A percentile compares a stretch with the other conserved stretches of the same genome.
These are phyloP conservation scores for Micropterix aruncella DNA, from an alignment of 2,888 invertebrate genomes.

Conservation along the genomic window DNA sequence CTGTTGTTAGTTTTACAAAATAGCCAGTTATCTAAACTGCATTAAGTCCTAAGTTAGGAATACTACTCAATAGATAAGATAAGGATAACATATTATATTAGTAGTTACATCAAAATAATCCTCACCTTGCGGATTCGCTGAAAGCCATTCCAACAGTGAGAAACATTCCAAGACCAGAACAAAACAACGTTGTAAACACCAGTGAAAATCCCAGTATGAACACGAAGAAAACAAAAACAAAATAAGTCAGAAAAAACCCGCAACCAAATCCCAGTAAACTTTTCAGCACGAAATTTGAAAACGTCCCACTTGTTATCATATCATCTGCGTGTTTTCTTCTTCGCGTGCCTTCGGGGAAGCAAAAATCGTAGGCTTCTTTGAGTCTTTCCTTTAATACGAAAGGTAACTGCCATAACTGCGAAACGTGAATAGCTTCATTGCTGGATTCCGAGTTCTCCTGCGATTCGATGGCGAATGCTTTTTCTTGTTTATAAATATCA, in stretches of 20 bases:
- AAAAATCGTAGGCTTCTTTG: neutral
- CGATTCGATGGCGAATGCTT: neutral
- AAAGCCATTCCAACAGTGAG: slow-evolving; percentile 16
- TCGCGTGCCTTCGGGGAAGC: neutral
- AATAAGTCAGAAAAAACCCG: slow-evolving; percentile 35
- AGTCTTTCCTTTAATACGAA: neutral
- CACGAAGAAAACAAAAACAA: slow-evolving; percentile 38
- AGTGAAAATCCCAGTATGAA: slow-evolving; percentile 35
- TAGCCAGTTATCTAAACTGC: too few species aligned
- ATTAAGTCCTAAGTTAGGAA: too few species aligned
- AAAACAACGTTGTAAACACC: slow-evolving; percentile 29
- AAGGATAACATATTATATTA: too few species aligned
- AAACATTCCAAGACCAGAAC: slow-evolving; percentile 31
- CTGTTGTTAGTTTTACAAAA: too few species aligned
- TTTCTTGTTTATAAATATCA: neutral
- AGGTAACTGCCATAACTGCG: neutral
- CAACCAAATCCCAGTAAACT: slow-evolving; percentile 38
- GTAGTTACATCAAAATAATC: too few species aligned
- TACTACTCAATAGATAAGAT: too few species aligned
- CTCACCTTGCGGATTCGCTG: neutral
- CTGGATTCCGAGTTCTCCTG: neutral
- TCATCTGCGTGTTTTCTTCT: neutral
- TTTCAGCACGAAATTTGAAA: slow-evolving; percentile 16
- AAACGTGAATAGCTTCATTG: too few species aligned
- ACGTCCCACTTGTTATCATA: neutral